Evolutionary conservation across 2,113 vertebrate species (phyloP).

Genomic region (Neodontobutis hainanensis): DNA sequence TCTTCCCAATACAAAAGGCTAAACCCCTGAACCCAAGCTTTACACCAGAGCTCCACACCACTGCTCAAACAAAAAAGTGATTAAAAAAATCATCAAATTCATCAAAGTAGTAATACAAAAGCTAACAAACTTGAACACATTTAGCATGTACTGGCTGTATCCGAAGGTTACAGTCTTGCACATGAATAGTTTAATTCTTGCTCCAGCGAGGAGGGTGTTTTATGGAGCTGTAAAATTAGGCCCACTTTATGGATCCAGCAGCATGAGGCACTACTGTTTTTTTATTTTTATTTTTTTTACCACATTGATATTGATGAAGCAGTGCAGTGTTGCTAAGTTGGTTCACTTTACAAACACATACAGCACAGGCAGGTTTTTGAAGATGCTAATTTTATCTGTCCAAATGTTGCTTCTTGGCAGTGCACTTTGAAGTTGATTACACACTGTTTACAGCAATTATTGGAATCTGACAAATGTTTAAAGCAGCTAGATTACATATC

Average conservation of each 20-base stretch:
- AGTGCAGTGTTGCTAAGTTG: conserved; percentile 58
- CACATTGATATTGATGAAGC: conserved; percentile 70
- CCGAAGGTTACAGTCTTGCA: conserved; percentile 44
- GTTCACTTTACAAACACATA: conserved; percentile 55
- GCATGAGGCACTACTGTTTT: conserved; percentile 69
- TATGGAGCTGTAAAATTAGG: conserved; percentile 76
- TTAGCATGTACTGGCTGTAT: conserved; percentile 14
- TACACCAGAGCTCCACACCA: too few relatives aligned
- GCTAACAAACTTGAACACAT: conserved; percentile 12
- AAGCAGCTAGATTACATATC: conserved; percentile 72
- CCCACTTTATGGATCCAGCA: conserved; percentile 72
- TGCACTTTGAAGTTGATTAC: conserved; percentile 71
- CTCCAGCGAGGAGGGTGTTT: conserved; percentile 62
- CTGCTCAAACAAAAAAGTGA: neutral
- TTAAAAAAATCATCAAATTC: neutral
- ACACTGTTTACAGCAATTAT: conserved; percentile 73
- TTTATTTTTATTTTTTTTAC: conserved; percentile 22
- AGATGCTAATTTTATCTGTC: conserved; percentile 71
- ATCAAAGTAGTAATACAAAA: neutral
- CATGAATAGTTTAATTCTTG: conserved; percentile 61
- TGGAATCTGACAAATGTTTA: conserved; percentile 78
- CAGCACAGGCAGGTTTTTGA: conserved; percentile 44
- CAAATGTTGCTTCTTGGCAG: conserved; percentile 59
- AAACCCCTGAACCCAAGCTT: too few relatives aligned
- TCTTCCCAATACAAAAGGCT: too few relatives aligned